Conservation (phyloP, 2,113 vertebrate genomes). For the Hypanus sabinus region DNA sequence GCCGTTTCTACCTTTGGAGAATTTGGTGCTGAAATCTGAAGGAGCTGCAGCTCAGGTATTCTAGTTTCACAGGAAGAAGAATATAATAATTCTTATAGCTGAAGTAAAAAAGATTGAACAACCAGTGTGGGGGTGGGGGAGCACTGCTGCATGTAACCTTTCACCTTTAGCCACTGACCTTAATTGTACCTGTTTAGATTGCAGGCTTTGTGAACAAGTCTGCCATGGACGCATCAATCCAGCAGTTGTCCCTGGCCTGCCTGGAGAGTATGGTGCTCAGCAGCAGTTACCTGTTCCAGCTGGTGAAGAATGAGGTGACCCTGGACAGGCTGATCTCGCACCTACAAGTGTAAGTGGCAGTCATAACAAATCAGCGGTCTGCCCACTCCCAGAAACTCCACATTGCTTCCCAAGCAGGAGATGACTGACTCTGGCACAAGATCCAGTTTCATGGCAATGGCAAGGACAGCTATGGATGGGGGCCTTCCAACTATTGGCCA, state of each 20-base stretch:
- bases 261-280: conserved; percentile 90
- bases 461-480: background rate
- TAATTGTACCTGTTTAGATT: conserved; percentile 56
- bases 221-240: conserved; percentile 70
- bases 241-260: conserved; percentile 81
- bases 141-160: background rate
- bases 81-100: background rate
- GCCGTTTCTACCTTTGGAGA: background rate
- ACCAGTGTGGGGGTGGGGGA: too few species aligned
- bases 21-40: background rate
- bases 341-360: conserved; percentile 79
- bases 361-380: accelerated
- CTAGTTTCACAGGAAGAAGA: background rate
- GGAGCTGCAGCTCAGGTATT: too few species aligned
- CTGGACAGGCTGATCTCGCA: conserved; percentile 78
- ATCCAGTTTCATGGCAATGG: background rate
- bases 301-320: conserved; percentile 79
- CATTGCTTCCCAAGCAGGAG: background rate
- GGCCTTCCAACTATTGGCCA: background rate
- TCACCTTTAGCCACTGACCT: background rate
- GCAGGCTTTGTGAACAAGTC: conserved; percentile 78
- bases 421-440: background rate
- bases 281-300: conserved; percentile 68
- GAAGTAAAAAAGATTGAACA: background rate
- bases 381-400: background rate